These are phyloP conservation scores for Andrena praecox DNA, from an alignment of 2,888 invertebrate species.

Conservation along the genomic window DNA sequence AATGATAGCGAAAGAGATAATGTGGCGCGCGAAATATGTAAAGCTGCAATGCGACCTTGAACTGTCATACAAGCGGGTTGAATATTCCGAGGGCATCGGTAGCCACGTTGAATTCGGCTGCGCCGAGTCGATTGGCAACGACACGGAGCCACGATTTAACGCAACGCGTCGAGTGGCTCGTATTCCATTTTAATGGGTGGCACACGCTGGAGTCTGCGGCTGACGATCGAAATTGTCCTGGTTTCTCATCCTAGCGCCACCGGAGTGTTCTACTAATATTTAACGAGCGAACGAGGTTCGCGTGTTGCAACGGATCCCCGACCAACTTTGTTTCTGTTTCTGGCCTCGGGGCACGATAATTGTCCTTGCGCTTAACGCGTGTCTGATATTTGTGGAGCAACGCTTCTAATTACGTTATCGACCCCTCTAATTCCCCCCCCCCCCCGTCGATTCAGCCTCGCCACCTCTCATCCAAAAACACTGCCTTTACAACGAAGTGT, in stretches of 20 bases:
- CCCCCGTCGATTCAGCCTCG: neutral
- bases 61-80: neutral
- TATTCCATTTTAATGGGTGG: slow-evolving; percentile 56
- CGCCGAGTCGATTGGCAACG: neutral
- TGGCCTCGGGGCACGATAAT: slow-evolving; percentile 44
- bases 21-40: neutral
- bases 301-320: slow-evolving; percentile 24
- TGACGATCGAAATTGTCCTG: slow-evolving; percentile 60
- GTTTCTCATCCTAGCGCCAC: slow-evolving; percentile 41
- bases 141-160: slow-evolving; percentile 28
- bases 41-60: neutral
- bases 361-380: slow-evolving; percentile 30
- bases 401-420: slow-evolving; percentile 19
- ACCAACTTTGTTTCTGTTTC: slow-evolving; percentile 46
- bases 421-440: neutral
- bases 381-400: neutral
- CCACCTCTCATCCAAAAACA: neutral
- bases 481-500: neutral
- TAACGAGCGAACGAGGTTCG: slow-evolving; percentile 44
- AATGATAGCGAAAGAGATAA: neutral
- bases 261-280: slow-evolving; percentile 64
- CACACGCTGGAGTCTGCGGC: slow-evolving; percentile 25
- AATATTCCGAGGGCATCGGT: neutral
- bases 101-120: slow-evolving; percentile 5
- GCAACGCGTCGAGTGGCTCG: slow-evolving; percentile 44